A percentile compares a stretch with the other conserved stretches of the same genome.
Evolutionary conservation across 2,888 invertebrate species (phyloP).

Genomic region (Plagodis pulveraria): DNA sequence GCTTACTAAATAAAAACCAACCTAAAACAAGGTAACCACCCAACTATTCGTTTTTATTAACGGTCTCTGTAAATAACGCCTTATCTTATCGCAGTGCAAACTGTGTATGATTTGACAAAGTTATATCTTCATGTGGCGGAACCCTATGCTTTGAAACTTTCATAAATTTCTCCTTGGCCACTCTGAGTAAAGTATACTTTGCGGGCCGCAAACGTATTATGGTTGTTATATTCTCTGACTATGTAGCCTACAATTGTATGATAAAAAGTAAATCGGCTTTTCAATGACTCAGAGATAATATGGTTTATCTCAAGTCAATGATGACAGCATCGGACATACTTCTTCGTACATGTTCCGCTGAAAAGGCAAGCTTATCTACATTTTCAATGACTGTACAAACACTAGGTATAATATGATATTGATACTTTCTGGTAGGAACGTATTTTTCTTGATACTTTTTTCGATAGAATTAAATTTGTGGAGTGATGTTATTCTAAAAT

Average conservation of each 20-base stretch:
- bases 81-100: conserved; percentile 50
- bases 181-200: not conserved
- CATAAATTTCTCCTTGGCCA: conserved; percentile 3
- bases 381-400: not conserved
- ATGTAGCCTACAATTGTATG: conserved; percentile 18
- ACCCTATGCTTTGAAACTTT: not conserved
- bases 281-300: conserved; percentile 41
- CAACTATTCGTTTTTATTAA: conserved; percentile 48
- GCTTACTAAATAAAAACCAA: conserved; percentile 23
- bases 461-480: too few species aligned
- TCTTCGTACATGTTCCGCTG: too few species aligned
- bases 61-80: conserved; percentile 47
- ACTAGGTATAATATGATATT: too few species aligned
- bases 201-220: conserved; percentile 7
- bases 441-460: too few species aligned
- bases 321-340: conserved; percentile 14
- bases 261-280: conserved; percentile 26
- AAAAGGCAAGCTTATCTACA: not conserved
- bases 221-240: conserved; percentile 16
- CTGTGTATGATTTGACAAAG: conserved; percentile 27
- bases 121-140: conserved; percentile 17
- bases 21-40: conserved; percentile 39
- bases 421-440: too few species aligned
- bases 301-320: conserved; percentile 38
- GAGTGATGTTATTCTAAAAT: too few species aligned